Conservation (phyloP, 2,113 vertebrate species). For the Centrocercus urophasianus region DNA sequence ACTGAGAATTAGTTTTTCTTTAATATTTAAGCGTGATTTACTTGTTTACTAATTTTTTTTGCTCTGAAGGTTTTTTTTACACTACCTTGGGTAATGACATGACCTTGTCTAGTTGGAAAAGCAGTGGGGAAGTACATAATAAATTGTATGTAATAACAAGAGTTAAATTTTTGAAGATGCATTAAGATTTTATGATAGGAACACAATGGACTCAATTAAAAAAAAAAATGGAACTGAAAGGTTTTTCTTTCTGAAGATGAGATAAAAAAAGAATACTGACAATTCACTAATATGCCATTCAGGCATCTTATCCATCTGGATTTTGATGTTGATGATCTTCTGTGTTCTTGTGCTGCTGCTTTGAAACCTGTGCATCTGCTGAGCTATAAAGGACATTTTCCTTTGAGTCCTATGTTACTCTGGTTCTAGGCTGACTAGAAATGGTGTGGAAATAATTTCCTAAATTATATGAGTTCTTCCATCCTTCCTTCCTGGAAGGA, state of each 20-base stretch:
- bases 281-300: neutral
- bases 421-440: neutral
- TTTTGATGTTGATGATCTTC: neutral
- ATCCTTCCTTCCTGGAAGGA: neutral
- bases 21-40: neutral
- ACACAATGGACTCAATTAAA: neutral
- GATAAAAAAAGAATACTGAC: neutral
- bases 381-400: neutral
- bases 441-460: neutral
- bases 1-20: neutral
- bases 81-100: neutral
- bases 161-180: neutral
- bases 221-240: neutral
- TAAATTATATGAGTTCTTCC: neutral
- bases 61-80: neutral
- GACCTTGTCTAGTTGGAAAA: neutral
- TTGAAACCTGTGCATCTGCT: neutral
- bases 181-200: neutral
- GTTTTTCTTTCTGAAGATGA: neutral
- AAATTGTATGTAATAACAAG: neutral
- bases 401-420: neutral
- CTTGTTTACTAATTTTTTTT: neutral
- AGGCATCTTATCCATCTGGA: neutral
- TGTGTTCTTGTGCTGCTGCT: neutral
- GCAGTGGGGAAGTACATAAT: neutral